A percentile compares a stretch with the other conserved stretches of the same genome.
These are phyloP conservation scores for Fragum fragum DNA, from an alignment of 2,888 invertebrate species.

Conservation along the genomic window DNA sequence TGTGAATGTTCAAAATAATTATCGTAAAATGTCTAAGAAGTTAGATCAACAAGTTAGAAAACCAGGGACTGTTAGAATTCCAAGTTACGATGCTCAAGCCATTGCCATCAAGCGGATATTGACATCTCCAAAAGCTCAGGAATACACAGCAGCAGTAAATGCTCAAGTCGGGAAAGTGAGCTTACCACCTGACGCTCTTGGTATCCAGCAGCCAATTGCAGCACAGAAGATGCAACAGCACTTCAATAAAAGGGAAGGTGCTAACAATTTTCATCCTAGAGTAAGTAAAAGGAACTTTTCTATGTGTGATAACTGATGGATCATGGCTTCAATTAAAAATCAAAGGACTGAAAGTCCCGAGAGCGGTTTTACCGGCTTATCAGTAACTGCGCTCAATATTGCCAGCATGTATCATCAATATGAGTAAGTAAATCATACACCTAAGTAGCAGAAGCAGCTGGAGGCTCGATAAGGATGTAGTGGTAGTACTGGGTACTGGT, in stretches of 20 bases:
- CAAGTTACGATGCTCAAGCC: slow-evolving; percentile 88
- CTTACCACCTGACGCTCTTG: slow-evolving; percentile 95
- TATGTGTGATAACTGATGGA: too few species aligned
- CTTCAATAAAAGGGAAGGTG: slow-evolving; percentile 77
- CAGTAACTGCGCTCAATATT: too few species aligned
- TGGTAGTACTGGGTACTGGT: too few species aligned
- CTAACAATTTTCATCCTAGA: slow-evolving; percentile 85
- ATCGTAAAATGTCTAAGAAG: slow-evolving; percentile 69
- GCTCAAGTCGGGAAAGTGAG: slow-evolving; percentile 71
- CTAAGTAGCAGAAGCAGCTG: too few species aligned
- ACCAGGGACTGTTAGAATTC: slow-evolving; percentile 70
- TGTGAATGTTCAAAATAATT: slow-evolving; percentile 78
- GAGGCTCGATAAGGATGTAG: too few species aligned
- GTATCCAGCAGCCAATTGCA: slow-evolving; percentile 87
- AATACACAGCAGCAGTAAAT: slow-evolving; percentile 61
- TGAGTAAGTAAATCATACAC: too few species aligned
- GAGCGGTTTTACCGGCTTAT: too few species aligned
- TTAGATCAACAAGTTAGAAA: slow-evolving; percentile 73
- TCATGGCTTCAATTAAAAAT: too few species aligned
- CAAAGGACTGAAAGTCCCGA: too few species aligned
- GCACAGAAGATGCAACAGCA: slow-evolving; percentile 82
- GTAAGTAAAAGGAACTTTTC: slow-evolving; percentile 83
- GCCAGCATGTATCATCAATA: too few species aligned
- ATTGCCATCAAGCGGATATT: slow-evolving; percentile 88
- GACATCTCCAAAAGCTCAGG: slow-evolving; percentile 75